phyloP scores from a whole-genome alignment of 2,888 invertebrate species.

The Junonia oenone region DNA sequence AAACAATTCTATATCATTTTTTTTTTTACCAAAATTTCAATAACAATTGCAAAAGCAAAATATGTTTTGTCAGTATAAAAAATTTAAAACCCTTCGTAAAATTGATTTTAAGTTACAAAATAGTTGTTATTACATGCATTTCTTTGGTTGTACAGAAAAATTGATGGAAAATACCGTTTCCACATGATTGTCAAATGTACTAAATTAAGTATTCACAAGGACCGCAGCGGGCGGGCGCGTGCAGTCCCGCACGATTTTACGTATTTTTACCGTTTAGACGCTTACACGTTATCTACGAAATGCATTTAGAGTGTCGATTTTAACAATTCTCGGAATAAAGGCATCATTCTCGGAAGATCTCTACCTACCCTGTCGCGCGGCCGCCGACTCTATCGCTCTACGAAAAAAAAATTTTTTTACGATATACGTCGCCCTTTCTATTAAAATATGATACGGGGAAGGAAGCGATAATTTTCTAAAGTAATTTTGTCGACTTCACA shows the following conservation, averaged over 20 bases:
- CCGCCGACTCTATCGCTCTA: slow-evolving; percentile 1
- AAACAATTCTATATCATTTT: too few relatives aligned
- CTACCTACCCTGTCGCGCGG: slow-evolving; percentile 21
- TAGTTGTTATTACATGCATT: too few relatives aligned
- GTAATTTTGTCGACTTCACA: slow-evolving; percentile 10
- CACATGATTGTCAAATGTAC: too few relatives aligned
- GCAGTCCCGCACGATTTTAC: slow-evolving; percentile 20
- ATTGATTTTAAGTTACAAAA: too few relatives aligned
- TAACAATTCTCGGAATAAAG: slow-evolving; percentile 24
- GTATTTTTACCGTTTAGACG: slow-evolving; percentile 17
- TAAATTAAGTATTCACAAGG: slow-evolving; percentile 8
- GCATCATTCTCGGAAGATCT: slow-evolving; percentile 23
- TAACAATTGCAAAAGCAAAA: too few relatives aligned
- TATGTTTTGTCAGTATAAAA: too few relatives aligned
- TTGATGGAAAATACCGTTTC: too few relatives aligned
- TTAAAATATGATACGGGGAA: slow-evolving; percentile 8
- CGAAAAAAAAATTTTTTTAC: slow-evolving; percentile 9
- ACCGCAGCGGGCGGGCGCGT: slow-evolving; percentile 19
- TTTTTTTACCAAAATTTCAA: too few relatives aligned
- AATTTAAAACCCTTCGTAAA: too few relatives aligned
- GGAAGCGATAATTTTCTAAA: slow-evolving; percentile 6
- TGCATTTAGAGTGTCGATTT: slow-evolving; percentile 25
- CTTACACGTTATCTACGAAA: slow-evolving; percentile 22
- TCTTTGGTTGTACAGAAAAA: too few relatives aligned
- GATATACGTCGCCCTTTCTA: background rate